Percentiles rank a stretch among this genome's conserved stretches.
Conservation (phyloP, 2,888 invertebrate genomes). For the Hipparchia semele region DNA sequence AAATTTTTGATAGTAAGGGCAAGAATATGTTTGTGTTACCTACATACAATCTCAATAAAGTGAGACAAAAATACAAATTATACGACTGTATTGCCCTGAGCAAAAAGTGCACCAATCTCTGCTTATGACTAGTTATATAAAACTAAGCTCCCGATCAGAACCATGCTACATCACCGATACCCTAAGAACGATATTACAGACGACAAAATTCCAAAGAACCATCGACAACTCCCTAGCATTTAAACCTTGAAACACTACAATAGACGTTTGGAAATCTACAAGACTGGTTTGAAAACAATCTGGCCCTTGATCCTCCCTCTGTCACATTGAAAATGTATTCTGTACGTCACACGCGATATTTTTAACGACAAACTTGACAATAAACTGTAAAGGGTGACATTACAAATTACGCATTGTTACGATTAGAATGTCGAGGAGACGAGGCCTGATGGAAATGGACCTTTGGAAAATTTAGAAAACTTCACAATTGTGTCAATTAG, state of each 20-base stretch:
- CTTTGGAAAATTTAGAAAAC: neutral
- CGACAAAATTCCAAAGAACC: slow-evolving; percentile 2
- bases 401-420: neutral
- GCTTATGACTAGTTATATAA: slow-evolving; percentile 56
- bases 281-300: neutral
- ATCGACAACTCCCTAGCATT: neutral
- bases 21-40: neutral
- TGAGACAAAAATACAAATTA: neutral
- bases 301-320: neutral
- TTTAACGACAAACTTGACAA: too few relatives aligned
- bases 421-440: neutral
- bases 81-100: slow-evolving; percentile 20
- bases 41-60: neutral
- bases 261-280: neutral
- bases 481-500: slow-evolving; percentile 12
- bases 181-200: slow-evolving; percentile 21
- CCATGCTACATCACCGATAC: slow-evolving; percentile 25
- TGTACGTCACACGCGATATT: neutral
- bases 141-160: slow-evolving; percentile 24
- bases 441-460: neutral
- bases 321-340: neutral
- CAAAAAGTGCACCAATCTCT: slow-evolving; percentile 44
- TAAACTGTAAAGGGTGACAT: neutral
- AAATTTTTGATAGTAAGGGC: too few relatives aligned
- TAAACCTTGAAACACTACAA: neutral